Base-by-base conservation (phyloP, 2,888 invertebrate genomes). In the Operophtera brumata region DNA sequence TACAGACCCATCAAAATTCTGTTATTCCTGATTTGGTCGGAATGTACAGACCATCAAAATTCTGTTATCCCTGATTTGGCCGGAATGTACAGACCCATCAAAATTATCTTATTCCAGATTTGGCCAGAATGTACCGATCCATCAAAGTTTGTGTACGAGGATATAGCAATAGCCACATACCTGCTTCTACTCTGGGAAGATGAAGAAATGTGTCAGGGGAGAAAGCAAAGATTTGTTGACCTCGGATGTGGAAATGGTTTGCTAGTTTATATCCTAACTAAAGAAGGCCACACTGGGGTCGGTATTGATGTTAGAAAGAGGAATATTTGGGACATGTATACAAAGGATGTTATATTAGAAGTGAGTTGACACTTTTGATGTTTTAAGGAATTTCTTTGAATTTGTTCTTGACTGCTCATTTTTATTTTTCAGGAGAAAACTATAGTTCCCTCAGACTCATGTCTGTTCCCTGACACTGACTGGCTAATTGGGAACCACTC, bases 401-500 rank as follows among this genome's bases (percentile, higher is more conserved):
- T 26, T n/a, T 25, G 11, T 45, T 37, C 10, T 28, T 30, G 9
- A 6, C n/a, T 7, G 8, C 0, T 8, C 34, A 10, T n/a, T 40
- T 1, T 37, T 32, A 7, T 10, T 52, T 87, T 91, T 43, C 67
- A 94, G 94, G 93, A 93, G 62, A 88, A 81, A 68, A 91, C 93
- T 2, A 91, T 97, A 49, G 91, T 92, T 54, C 96, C 96, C 43
- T 94, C 94, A 8, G 92, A 93, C 59, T 77, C 91, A 46, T 91
- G 91, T 58, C 74, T 92, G 39, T 96, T 95, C 71, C 92, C 94
- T 7, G 92, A 94, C n/a, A 92, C 91, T 26, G 95, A 97, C 73
- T 98, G 98, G 98, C 86, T 99, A 46, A 97, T 99, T 77, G 99
- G 99, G 47, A 99, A 99, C 85, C 99, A 99, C 90, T 98, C 98